phyloP scores from a whole-genome alignment of 2,888 invertebrate species.

The Poecilus cupreus region DNA sequence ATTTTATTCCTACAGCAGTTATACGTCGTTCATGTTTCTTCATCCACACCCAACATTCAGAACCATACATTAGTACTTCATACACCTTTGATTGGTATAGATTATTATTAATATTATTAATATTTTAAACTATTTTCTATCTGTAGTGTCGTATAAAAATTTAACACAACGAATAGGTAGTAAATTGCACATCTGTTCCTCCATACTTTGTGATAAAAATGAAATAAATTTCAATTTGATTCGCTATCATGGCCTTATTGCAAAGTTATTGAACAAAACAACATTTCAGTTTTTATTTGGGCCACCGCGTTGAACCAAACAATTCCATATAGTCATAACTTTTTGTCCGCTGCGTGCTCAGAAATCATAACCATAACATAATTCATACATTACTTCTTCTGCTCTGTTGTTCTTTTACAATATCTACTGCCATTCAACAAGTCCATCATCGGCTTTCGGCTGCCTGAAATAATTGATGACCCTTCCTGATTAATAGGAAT shows the following conservation, averaged over 20 bases:
- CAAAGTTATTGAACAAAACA: constrained; percentile 7
- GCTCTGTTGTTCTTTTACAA: background rate
- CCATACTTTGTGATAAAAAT: no score
- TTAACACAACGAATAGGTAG: no score
- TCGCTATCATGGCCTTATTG: background rate
- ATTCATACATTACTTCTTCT: constrained; percentile 10
- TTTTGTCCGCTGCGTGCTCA: constrained; percentile 14
- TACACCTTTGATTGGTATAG: no score
- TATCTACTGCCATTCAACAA: background rate
- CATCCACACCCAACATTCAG: no score
- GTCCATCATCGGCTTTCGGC: constrained; percentile 20
- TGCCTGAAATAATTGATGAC: background rate
- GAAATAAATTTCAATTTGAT: no score
- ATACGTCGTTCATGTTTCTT: no score
- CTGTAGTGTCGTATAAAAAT: no score
- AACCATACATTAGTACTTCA: no score
- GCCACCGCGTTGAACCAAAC: constrained; percentile 13
- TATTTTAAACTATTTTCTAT: no score
- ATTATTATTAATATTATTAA: no score
- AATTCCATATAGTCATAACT: constrained; percentile 19
- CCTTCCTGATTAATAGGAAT: constrained; percentile 24
- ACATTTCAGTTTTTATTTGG: background rate
- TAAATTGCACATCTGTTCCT: no score
- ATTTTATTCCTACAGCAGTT: no score
- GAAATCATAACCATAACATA: constrained; percentile 26